Evolutionary conservation across 2,797 vertebrate genomes (phyloP).

Genomic region (Parauchenoglanis ngamensis): DNA sequence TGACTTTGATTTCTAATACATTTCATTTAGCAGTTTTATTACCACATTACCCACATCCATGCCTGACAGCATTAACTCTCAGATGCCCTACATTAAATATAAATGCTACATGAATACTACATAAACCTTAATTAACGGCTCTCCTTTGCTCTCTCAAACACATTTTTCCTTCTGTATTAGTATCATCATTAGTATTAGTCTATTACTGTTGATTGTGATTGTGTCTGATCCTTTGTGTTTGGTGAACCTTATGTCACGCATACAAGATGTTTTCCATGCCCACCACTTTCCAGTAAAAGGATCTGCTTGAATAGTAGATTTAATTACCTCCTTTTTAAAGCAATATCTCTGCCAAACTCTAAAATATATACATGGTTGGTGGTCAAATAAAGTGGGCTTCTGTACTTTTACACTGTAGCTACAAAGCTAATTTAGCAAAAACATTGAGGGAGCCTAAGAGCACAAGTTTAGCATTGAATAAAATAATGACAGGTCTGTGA

Average conservation of each 20-base stretch:
- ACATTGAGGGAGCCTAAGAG: neutral
- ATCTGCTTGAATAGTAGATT: neutral
- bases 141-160: neutral
- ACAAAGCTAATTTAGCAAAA: neutral
- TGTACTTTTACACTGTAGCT: neutral
- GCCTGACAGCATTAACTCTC: too few relatives aligned
- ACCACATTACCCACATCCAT: neutral
- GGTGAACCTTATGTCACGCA: neutral
- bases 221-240: neutral
- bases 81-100: constrained; percentile 5
- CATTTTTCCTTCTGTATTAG: neutral
- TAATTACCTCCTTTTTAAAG: neutral
- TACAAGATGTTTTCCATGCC: neutral
- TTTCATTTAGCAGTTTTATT: neutral
- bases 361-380: neutral
- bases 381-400: neutral
- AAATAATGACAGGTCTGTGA: neutral
- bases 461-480: too few relatives aligned
- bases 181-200: neutral
- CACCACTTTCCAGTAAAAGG: too few relatives aligned
- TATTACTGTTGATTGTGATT: neutral
- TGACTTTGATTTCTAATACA: neutral
- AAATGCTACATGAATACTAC: constrained; percentile 10
- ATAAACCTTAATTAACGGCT: neutral
- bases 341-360: neutral